Base-by-base conservation (phyloP, 2,797 vertebrate species). In the Delichon dasypus region DNA sequence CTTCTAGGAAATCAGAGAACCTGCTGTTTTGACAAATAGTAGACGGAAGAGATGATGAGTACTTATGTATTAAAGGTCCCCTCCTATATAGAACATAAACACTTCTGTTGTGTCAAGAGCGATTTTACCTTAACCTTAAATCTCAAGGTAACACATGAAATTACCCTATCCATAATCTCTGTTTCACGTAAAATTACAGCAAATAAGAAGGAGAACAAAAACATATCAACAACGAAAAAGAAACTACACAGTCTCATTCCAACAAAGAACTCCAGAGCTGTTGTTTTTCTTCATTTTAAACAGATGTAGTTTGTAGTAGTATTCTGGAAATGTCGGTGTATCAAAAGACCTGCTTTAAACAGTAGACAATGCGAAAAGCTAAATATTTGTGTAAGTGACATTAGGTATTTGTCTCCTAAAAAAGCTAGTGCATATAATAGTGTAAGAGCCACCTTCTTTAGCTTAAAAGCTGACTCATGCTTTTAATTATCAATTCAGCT, bases 401-500 rank as follows among this genome's bases (percentile, higher is more conserved):
- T 74, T 83, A 77, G 82, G 54, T 89, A 91, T 93, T 94, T 96
- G 93, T 94, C 68, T 92, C 54, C 20, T 61, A 15, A 93, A 96
- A 95, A 86, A 11, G 54, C 76, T 77, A 30, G 20, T 86, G 32
- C 30, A 55, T 30, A 95, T 94, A 94, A 96, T 84, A 81, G 85
- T 72, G 2, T 72, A 88, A 77, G 93, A 89, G 78, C 68, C 45
- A 85, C 54, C 62, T 92, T 89, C 94, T 95, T 81, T 96, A 81
- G 73, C 73, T 86, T 54, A 57, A 91, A 94, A 83, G 76, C 90
- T 94, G 94, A 91, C 44, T 86, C 85, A 94, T 91, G 85, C 62
- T 86, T 95, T 93, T 92, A 91, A 45, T 81, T 91, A 61, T 91
- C 90, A 89, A 91, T 88, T 94, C 91, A 94, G 82, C 89, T 78